Percentiles rank a stretch among this genome's conserved stretches.
Evolutionary conservation across 2,113 vertebrate genomes (phyloP).

Genomic region (Emydocephalus ijimae): DNA sequence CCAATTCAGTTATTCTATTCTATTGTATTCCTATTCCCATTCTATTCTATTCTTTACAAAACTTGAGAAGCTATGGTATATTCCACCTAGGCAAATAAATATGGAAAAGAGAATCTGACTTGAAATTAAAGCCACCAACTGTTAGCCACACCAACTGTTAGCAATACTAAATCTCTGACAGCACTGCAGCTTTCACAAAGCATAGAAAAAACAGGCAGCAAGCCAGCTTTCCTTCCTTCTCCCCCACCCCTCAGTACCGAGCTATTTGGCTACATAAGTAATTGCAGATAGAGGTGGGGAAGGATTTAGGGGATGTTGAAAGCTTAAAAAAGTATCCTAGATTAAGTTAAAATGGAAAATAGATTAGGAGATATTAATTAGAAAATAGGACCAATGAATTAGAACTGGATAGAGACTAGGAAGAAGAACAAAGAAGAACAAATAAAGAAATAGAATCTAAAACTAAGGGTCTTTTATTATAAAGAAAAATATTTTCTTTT

Average conservation of each 20-base stretch:
- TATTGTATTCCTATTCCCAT: no score
- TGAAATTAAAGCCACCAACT: not conserved
- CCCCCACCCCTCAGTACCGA: not conserved
- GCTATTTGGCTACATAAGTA: not conserved
- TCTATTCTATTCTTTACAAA: no score
- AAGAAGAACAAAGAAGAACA: not conserved
- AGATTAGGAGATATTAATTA: not conserved
- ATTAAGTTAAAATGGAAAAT: not conserved
- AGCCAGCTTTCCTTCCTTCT: not conserved
- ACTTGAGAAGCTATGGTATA: not conserved
- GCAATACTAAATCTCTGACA: not conserved
- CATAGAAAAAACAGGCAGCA: not conserved
- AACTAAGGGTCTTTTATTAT: not conserved
- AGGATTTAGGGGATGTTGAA: not conserved
- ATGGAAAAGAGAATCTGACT: not conserved
- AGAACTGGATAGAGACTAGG: not conserved
- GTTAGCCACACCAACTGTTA: not conserved
- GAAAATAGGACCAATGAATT: not conserved
- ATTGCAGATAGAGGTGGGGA: not conserved
- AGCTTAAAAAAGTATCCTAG: not conserved
- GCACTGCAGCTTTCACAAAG: not conserved
- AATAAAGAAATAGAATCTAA: not conserved
- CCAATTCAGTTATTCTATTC: no score
- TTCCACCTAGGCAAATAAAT: not conserved
- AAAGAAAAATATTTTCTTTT: not conserved